phyloP scores from a whole-genome alignment of 2,888 invertebrate species.

The Deilephila elpenor region DNA sequence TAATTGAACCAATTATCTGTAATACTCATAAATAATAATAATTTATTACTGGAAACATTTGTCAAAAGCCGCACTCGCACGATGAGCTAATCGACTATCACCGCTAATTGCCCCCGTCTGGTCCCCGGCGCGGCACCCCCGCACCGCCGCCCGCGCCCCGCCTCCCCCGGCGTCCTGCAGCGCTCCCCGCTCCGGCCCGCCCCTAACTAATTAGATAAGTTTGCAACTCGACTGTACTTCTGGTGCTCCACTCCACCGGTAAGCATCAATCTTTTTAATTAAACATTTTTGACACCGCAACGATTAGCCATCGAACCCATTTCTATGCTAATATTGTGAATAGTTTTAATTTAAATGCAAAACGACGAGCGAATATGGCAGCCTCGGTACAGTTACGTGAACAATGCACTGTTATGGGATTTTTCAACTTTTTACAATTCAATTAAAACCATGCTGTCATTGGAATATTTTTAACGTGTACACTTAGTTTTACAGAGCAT shows the following conservation, averaged over 20 bases:
- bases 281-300: conserved; percentile 83
- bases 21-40: conserved; percentile 74
- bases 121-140: conserved; percentile 44
- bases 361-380: conserved; percentile 50
- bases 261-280: conserved; percentile 85
- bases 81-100: conserved; percentile 85
- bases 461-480: background rate
- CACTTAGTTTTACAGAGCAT: background rate
- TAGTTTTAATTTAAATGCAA: conserved; percentile 72
- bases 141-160: conserved; percentile 43
- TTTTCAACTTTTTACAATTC: conserved; percentile 33
- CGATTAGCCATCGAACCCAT: conserved; percentile 80
- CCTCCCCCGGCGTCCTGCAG: conserved; percentile 42
- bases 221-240: conserved; percentile 84
- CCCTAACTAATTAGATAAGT: conserved; percentile 84
- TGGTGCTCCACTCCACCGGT: conserved; percentile 77
- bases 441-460: conserved; percentile 11
- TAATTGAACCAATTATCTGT: conserved; percentile 72
- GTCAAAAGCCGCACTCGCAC: conserved; percentile 83
- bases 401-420: conserved; percentile 39
- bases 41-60: conserved; percentile 79
- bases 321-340: conserved; percentile 73
- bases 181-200: conserved; percentile 48
- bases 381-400: conserved; percentile 37
- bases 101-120: conserved; percentile 80